Percentiles rank a stretch among this genome's conserved stretches.
Conservation (phyloP, 1,140 invertebrate genomes). For the Elymnias hypermnestra region DNA sequence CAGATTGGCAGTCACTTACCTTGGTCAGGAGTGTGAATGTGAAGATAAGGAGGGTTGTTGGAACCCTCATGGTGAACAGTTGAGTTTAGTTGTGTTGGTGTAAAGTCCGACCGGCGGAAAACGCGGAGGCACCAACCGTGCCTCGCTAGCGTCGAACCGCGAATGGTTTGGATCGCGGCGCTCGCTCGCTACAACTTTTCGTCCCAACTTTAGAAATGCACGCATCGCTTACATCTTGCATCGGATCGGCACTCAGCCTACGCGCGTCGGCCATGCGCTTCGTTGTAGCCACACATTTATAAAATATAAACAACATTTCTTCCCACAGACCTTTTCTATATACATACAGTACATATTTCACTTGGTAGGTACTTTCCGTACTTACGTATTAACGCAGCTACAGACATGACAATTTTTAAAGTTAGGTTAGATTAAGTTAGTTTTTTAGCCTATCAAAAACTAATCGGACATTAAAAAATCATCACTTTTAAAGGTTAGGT, state of each 20-base stretch:
- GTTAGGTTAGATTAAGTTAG: no score
- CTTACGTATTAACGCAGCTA: no score
- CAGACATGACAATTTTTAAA: no score
- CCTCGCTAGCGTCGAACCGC: conserved; percentile 55
- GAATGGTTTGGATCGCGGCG: conserved; percentile 40
- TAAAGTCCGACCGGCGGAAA: conserved; percentile 37
- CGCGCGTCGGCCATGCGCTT: conserved; percentile 35
- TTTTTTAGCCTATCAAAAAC: no score
- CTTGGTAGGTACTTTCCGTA: no score
- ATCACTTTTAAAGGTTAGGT: no score
- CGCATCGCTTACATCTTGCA: conserved; percentile 35
- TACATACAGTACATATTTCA: no score
- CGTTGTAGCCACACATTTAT: neutral
- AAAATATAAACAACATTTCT: conserved; percentile 6
- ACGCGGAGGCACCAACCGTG: conserved; percentile 53
- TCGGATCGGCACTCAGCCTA: conserved; percentile 32
- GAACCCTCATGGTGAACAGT: conserved; percentile 49
- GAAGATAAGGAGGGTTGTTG: conserved; percentile 43
- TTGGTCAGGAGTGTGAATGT: conserved; percentile 29
- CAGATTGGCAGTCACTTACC: conserved; percentile 38
- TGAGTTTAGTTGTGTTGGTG: conserved; percentile 38
- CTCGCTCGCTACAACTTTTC: conserved; percentile 37
- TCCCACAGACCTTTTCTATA: neutral
- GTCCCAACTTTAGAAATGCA: conserved; percentile 41
- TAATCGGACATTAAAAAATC: no score